Base-by-base conservation (phyloP, 2,888 invertebrate species). In the Polymixis flavicincta region DNA sequence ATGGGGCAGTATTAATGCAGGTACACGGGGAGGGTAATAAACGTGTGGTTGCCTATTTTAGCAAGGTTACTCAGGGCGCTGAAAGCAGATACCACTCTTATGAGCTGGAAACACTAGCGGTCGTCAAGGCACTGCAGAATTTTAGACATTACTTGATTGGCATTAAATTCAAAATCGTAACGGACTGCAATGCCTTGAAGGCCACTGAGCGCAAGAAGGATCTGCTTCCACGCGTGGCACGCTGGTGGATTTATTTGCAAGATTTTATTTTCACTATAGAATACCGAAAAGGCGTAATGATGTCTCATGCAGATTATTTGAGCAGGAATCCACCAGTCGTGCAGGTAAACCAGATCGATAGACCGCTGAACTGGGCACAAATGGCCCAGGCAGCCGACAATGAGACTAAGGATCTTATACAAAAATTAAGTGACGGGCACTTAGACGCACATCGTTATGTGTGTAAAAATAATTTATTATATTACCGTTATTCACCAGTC, bases 231-330 rank as follows among this genome's bases (percentile, higher is more conserved):
- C 52, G 86, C 7, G 82, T 86, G 0, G 81, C 84, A 19, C 57
- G 85, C 0, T 85, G 84, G 86, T 87, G 85, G 86, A 67, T 81
- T 8, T 76, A 68, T 13, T 28, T 86, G 1, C 89, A 88, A n/a
- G 57, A 78, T 1, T 88, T 67, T 17, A 73, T 80, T 14, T 88
- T 87, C n/a, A 59, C 79, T 2, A 80, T 89, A 0, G 52, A 74
- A 1, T 84, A 87, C 61, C 60, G 72, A 25, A 76, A 85, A 28
- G 89, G 87, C 0, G 71, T 55, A 8, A 65, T 71, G 32, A 85
- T 88, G 76, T 50, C 63, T 0, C 83, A 83, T 14, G 83, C 66
- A 0, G 83, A 85, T 22, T 82, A 74, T 19, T 19, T 85, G 0
- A 74, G 71, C 5, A 66, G 77, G 0, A 76, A 76, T 14, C 73